A percentile compares a stretch with the other conserved stretches of the same genome.
These are phyloP conservation scores for Pelusios castaneus DNA, from an alignment of 2,113 vertebrate species.

Conservation along the genomic window DNA sequence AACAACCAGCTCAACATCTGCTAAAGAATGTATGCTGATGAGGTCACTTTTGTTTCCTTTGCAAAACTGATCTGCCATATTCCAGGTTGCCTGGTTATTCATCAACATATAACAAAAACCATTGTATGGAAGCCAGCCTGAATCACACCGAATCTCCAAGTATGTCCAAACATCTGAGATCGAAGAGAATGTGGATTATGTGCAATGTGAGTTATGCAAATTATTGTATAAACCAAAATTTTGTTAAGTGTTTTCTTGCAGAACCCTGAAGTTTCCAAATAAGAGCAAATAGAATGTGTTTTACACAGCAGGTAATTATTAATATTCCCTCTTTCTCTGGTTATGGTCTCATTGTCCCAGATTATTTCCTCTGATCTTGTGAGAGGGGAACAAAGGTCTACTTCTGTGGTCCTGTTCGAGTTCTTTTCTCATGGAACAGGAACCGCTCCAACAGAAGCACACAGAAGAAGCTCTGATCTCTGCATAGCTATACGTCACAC, in stretches of 20 bases:
- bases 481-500: background rate
- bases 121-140: constrained; percentile 83
- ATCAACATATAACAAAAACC: constrained; percentile 88
- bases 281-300: background rate
- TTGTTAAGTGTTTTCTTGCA: background rate
- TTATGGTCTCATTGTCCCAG: background rate
- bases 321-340: background rate
- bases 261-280: constrained; percentile 9
- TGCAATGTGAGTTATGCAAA: background rate
- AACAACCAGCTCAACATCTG: constrained; percentile 87
- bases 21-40: constrained; percentile 89
- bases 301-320: background rate
- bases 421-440: background rate
- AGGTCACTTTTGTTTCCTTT: constrained; percentile 68
- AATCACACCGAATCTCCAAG: constrained; percentile 81
- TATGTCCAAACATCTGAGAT: constrained; percentile 80
- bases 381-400: background rate
- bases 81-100: constrained; percentile 67
- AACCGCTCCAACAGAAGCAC: background rate
- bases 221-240: background rate
- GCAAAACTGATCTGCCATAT: constrained; percentile 74
- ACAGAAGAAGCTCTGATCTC: background rate
- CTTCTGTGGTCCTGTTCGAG: background rate
- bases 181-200: constrained; percentile 5
- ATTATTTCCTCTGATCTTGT: background rate